A percentile compares a stretch with the other conserved stretches of the same genome.
phyloP scores from a whole-genome alignment of 1,140 invertebrate species.

The Hesperophylax magnus region DNA sequence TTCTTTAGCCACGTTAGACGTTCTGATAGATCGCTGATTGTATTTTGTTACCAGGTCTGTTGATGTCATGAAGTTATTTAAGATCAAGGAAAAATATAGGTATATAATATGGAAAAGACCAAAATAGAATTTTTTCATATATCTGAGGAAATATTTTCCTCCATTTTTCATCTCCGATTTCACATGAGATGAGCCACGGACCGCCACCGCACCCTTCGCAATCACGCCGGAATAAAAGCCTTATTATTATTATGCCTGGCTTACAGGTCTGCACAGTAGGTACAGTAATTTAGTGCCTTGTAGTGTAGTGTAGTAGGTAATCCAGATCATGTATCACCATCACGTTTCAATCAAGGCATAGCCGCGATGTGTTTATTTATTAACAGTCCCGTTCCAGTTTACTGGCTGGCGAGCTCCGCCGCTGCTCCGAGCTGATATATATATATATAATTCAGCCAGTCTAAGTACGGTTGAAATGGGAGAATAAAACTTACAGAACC shows the following conservation, averaged over 20 bases:
- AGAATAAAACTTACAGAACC: slow-evolving; percentile 32
- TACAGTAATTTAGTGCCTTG: not conserved
- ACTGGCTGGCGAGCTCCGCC: not conserved
- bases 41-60: too few relatives aligned
- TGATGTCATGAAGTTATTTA: too few relatives aligned
- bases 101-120: too few relatives aligned
- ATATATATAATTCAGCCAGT: slow-evolving; percentile 21
- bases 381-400: slow-evolving; percentile 19
- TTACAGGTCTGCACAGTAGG: too few relatives aligned
- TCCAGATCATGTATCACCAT: not conserved
- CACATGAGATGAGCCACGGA: too few relatives aligned
- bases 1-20: too few relatives aligned
- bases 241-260: not conserved
- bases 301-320: not conserved
- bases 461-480: slow-evolving; percentile 10
- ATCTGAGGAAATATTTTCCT: too few relatives aligned
- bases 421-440: not conserved
- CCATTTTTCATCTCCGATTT: too few relatives aligned
- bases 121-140: too few relatives aligned
- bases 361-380: slow-evolving; percentile 11
- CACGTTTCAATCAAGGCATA: slow-evolving; percentile 9
- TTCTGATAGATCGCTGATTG: too few relatives aligned
- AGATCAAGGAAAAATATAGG: too few relatives aligned
- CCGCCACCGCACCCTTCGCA: not conserved
- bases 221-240: not conserved